phyloP scores from a whole-genome alignment of 2,888 invertebrate genomes.

The Scaeva pyrastri region DNA sequence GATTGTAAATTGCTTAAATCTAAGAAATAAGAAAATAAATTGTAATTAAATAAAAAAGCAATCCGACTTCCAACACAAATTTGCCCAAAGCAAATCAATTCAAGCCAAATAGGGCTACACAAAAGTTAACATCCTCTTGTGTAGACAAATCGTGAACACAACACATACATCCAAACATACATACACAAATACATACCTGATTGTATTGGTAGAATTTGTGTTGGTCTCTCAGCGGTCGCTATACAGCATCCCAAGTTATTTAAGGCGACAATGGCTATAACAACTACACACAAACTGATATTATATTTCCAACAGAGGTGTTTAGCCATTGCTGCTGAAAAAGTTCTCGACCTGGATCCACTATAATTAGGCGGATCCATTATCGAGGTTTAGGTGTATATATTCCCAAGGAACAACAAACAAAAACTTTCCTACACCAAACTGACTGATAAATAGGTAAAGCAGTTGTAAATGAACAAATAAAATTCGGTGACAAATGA shows the following conservation, averaged over 20 bases:
- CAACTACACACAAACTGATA: constrained; percentile 79
- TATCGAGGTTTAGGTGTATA: constrained; percentile 70
- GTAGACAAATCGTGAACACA: too few species aligned
- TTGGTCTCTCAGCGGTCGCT: constrained; percentile 77
- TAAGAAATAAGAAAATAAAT: neutral
- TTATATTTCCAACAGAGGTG: constrained; percentile 76
- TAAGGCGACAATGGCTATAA: constrained; percentile 80
- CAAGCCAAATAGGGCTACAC: neutral
- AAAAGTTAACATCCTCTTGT: neutral
- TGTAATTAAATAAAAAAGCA: neutral
- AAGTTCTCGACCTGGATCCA: constrained; percentile 81
- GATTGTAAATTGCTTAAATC: neutral
- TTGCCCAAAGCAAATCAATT: neutral
- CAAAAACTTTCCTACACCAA: constrained; percentile 28
- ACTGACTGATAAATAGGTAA: constrained; percentile 15
- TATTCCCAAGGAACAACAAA: constrained; percentile 39
- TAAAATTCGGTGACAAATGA: constrained; percentile 60
- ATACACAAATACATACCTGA: constrained; percentile 78
- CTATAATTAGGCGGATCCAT: constrained; percentile 83
- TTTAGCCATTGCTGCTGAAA: constrained; percentile 68
- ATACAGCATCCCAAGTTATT: constrained; percentile 80
- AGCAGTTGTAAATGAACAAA: constrained; percentile 4
- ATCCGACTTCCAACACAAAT: neutral
- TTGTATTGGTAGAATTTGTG: constrained; percentile 80
- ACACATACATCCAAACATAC: neutral